Evolutionary conservation across 2,797 vertebrate species (phyloP).

Genomic region (Gallinago nigripennis): DNA sequence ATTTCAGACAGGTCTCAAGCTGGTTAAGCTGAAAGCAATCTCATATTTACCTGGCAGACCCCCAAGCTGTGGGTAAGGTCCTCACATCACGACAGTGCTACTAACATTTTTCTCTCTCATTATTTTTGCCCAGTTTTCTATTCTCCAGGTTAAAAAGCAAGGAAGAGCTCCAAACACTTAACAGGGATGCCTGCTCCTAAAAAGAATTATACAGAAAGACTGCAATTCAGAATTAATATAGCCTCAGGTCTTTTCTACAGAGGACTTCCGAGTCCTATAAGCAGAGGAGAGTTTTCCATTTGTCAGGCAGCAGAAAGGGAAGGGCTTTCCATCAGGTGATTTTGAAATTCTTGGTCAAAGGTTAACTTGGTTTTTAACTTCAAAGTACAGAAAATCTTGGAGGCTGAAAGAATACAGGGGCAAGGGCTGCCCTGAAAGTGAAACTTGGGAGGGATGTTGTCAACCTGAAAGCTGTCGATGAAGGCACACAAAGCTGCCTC

Average conservation of each 20-base stretch:
- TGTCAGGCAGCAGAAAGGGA: constrained; percentile 1
- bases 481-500: neutral
- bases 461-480: neutral
- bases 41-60: neutral
- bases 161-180: neutral
- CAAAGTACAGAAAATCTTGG: constrained; percentile 43
- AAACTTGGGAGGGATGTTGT: neutral
- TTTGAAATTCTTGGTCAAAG: constrained; percentile 58
- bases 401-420: neutral
- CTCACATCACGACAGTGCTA: fast-evolving
- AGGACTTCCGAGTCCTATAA: neutral
- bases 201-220: neutral
- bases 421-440: neutral
- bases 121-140: neutral
- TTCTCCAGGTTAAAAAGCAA: neutral
- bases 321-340: constrained; percentile 16
- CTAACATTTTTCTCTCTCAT: neutral
- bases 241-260: neutral
- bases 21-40: neutral
- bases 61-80: neutral
- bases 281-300: constrained; percentile 9
- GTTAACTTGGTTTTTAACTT: constrained; percentile 51
- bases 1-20: neutral
- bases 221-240: neutral
- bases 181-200: neutral